Conservation (phyloP, 92 coral and sea anemone species). For the Zoanthus solanderi region DNA sequence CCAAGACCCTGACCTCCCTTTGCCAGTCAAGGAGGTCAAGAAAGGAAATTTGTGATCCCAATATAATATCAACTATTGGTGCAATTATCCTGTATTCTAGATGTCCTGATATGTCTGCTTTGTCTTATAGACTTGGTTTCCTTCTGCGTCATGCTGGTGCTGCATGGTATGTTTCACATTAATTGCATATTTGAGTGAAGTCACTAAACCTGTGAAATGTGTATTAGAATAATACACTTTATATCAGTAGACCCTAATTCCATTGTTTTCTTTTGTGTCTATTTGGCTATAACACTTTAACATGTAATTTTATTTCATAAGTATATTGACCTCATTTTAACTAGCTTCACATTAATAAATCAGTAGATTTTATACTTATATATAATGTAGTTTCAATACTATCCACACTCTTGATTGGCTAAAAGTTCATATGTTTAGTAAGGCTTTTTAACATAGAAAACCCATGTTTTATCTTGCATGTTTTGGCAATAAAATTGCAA, state of each 20-base stretch:
- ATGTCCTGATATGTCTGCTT: constrained; percentile 52
- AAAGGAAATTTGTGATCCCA: constrained; percentile 40
- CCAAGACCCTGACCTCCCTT: constrained; percentile 15
- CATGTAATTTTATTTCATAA: no score
- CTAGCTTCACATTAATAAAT: no score
- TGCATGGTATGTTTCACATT: constrained; percentile 31
- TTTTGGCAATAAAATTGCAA: no score
- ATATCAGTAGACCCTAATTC: neutral
- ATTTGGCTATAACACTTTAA: no score
- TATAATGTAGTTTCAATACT: no score
- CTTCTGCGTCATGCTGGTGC: constrained; percentile 41
- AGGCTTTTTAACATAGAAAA: no score
- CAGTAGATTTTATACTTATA: no score
- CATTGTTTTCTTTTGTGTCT: no score
- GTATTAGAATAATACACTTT: neutral
- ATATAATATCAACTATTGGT: constrained; percentile 34
- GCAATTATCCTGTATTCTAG: constrained; percentile 34
- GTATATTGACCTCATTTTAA: no score
- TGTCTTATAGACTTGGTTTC: constrained; percentile 43
- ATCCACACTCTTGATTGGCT: no score
- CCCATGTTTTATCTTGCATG: no score
- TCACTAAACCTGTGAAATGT: neutral
- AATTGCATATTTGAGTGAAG: neutral
- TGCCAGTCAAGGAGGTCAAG: constrained; percentile 36
- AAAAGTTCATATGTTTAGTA: no score